Percentiles rank a stretch among this genome's conserved stretches.
phyloP scores from a whole-genome alignment of 2,113 vertebrate species.

The Pseudopipra pipra region DNA sequence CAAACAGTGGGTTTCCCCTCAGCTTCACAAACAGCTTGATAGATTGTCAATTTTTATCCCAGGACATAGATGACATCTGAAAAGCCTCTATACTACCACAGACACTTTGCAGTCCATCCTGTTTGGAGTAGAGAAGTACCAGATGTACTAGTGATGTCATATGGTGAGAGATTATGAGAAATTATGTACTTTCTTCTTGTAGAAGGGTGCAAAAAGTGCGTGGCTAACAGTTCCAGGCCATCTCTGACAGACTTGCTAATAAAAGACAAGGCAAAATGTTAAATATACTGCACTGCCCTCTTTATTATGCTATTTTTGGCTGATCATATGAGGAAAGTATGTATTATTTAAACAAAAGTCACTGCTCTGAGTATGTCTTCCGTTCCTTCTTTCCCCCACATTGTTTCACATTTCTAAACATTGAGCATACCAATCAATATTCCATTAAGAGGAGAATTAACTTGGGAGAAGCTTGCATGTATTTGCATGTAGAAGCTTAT shows the following conservation, averaged over 20 bases:
- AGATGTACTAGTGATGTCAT: background rate
- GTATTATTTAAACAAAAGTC: slow-evolving; percentile 7
- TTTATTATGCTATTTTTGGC: background rate
- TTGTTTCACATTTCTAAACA: slow-evolving; percentile 48
- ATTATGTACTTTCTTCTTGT: background rate
- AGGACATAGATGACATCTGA: background rate
- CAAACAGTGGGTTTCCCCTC: background rate
- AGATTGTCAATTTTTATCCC: too few species aligned
- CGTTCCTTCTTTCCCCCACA: background rate
- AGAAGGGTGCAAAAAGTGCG: background rate
- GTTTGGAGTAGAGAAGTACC: background rate
- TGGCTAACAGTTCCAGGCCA: background rate
- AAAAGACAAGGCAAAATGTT: slow-evolving; percentile 9
- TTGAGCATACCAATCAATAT: slow-evolving; percentile 44
- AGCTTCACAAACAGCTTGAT: background rate
- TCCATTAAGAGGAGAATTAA: slow-evolving; percentile 61
- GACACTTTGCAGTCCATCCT: background rate
- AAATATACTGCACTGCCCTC: background rate
- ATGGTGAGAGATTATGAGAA: background rate
- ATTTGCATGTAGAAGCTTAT: slow-evolving; percentile 56
- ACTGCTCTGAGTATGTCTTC: background rate
- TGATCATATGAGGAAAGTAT: background rate
- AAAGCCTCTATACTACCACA: background rate
- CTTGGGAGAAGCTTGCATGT: slow-evolving; percentile 49
- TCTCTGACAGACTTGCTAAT: background rate